phyloP scores from a whole-genome alignment of 2,888 invertebrate species.

The Nematopogon swammerdamellus region DNA sequence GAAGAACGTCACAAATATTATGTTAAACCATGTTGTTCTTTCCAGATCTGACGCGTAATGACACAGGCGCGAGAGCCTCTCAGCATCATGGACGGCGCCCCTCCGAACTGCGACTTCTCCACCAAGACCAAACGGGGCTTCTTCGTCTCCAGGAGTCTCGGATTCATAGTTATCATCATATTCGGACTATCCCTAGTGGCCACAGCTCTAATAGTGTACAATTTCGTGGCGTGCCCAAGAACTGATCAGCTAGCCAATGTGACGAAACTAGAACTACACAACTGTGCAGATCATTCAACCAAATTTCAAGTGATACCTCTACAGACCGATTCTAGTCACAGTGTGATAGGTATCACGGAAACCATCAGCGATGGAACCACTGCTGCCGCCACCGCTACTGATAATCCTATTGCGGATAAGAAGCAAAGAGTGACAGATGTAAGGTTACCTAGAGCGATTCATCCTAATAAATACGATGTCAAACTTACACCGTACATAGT shows the following conservation, averaged over 20 bases:
- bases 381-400: background rate
- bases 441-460: conserved; percentile 64
- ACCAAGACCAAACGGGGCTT: conserved; percentile 59
- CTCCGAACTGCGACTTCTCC: conserved; percentile 61
- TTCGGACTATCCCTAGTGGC: conserved; percentile 64
- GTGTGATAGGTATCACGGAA: conserved; percentile 21
- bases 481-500: conserved; percentile 69
- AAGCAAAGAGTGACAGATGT: conserved; percentile 45
- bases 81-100: conserved; percentile 59
- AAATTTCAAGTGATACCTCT: conserved; percentile 40
- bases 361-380: background rate
- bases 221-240: conserved; percentile 66
- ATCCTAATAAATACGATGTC: conserved; percentile 68
- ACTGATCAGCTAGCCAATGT: conserved; percentile 41
- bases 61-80: conserved; percentile 47
- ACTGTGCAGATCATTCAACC: conserved; percentile 30
- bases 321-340: conserved; percentile 35
- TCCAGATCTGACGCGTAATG: conserved; percentile 27
- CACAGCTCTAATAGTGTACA: conserved; percentile 73
- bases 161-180: conserved; percentile 58
- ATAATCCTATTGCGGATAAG: conserved; percentile 6
- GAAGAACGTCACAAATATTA: no score
- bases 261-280: conserved; percentile 40
- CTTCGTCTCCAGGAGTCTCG: conserved; percentile 62
- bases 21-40: background rate